Evolutionary conservation across 2,888 invertebrate genomes (phyloP).

Genomic region (Trachelus tabidus): DNA sequence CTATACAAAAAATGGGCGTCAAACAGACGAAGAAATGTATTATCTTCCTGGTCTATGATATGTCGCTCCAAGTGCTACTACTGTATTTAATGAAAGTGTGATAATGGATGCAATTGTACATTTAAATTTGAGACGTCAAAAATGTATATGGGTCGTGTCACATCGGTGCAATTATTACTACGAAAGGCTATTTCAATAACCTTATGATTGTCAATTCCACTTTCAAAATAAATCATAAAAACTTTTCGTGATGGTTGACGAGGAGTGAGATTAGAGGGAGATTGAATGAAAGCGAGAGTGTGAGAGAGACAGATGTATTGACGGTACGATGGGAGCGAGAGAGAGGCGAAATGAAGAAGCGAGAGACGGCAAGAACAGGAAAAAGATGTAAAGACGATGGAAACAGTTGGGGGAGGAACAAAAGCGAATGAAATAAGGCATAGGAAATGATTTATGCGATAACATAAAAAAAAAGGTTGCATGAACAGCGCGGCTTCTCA

Average conservation of each 20-base stretch:
- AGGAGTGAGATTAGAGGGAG: conserved; percentile 4
- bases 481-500: conserved; percentile 65
- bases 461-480: conserved; percentile 39
- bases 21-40: not conserved
- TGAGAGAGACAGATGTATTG: conserved; percentile 1
- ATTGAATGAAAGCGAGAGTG: conserved; percentile 32
- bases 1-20: not conserved
- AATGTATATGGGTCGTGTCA: conserved; percentile 53
- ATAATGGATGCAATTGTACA: conserved; percentile 28
- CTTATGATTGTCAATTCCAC: conserved; percentile 67
- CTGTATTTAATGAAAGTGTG: conserved; percentile 20
- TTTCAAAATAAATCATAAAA: conserved; percentile 60
- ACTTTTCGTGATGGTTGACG: conserved; percentile 6
- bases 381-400: conserved; percentile 49
- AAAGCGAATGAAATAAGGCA: conserved; percentile 36
- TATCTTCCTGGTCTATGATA: too few species aligned
- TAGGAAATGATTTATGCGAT: conserved; percentile 12
- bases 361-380: conserved; percentile 56
- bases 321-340: not conserved
- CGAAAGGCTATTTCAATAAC: conserved; percentile 63
- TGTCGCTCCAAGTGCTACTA: too few species aligned
- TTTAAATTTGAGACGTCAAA: conserved; percentile 39
- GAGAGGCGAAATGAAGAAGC: conserved; percentile 36
- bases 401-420: conserved; percentile 29
- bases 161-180: conserved; percentile 62